phyloP scores from a whole-genome alignment of 1,140 invertebrate species.

The Argopecten irradians region DNA sequence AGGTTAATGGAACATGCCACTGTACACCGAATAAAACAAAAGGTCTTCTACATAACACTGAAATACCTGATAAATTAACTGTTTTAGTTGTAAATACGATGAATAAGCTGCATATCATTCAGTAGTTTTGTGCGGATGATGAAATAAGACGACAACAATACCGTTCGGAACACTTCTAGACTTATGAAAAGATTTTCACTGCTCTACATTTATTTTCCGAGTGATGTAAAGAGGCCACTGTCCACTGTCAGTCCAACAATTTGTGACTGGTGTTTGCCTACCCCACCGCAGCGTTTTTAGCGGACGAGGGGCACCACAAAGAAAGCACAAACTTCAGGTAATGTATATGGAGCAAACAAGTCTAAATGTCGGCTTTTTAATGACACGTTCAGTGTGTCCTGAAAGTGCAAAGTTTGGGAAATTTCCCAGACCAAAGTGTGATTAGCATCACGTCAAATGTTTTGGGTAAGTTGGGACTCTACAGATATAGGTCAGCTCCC shows the following conservation, averaged over 20 bases:
- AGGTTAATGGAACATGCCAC: neutral
- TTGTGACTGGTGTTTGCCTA: neutral
- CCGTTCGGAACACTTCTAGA: neutral
- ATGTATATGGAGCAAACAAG: neutral
- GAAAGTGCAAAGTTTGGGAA: neutral
- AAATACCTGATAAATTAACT: neutral
- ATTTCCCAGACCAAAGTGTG: neutral
- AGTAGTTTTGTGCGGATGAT: neutral
- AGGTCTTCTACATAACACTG: neutral
- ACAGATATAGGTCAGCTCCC: neutral
- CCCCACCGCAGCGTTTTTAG: neutral
- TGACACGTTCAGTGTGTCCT: neutral
- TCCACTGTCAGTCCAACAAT: neutral
- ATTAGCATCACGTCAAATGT: neutral
- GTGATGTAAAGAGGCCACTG: neutral
- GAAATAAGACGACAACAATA: neutral
- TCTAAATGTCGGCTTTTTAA: neutral
- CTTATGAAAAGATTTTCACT: neutral
- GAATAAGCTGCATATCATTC: neutral
- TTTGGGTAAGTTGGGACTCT: neutral
- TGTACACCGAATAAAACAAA: neutral
- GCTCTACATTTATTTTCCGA: neutral
- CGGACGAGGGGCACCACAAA: neutral
- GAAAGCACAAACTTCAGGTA: neutral
- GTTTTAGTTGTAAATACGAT: neutral